Evolutionary conservation across 2,113 vertebrate species (phyloP).

Genomic region (Heliornis fulica): DNA sequence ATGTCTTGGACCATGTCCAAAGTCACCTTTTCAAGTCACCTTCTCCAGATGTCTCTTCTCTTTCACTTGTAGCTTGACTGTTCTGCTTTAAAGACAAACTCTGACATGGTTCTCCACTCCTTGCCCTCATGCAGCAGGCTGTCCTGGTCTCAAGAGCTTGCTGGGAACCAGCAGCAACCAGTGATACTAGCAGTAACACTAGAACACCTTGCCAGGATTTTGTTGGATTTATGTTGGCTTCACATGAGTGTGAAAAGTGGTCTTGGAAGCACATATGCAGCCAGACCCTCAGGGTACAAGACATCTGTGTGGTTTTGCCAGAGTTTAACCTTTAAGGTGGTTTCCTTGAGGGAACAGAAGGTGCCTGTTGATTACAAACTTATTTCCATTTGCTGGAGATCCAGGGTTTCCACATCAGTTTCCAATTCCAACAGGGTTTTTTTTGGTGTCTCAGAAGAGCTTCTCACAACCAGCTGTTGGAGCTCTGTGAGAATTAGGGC

Average conservation of each 20-base stretch:
- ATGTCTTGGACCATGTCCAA: too few relatives aligned
- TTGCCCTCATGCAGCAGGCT: background rate
- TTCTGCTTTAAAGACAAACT: background rate
- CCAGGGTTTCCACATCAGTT: too few relatives aligned
- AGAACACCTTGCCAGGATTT: background rate
- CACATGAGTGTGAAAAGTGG: background rate
- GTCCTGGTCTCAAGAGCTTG: background rate
- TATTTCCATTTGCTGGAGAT: too few relatives aligned
- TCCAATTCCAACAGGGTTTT: background rate
- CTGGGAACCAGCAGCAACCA: background rate
- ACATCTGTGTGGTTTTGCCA: background rate
- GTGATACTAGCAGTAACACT: background rate
- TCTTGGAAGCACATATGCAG: background rate
- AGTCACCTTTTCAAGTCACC: background rate
- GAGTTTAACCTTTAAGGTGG: background rate
- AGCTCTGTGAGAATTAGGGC: background rate
- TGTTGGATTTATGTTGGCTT: background rate
- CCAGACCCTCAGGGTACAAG: background rate
- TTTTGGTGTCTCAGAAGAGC: background rate
- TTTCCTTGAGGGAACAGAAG: background rate
- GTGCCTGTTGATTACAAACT: background rate
- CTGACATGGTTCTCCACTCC: background rate
- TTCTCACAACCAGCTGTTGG: background rate
- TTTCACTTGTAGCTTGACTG: background rate
- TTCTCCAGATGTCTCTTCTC: background rate